Percentiles rank a stretch among this genome's conserved stretches.
Evolutionary conservation across 2,797 vertebrate species (phyloP).

Genomic region (Hydrophis major): DNA sequence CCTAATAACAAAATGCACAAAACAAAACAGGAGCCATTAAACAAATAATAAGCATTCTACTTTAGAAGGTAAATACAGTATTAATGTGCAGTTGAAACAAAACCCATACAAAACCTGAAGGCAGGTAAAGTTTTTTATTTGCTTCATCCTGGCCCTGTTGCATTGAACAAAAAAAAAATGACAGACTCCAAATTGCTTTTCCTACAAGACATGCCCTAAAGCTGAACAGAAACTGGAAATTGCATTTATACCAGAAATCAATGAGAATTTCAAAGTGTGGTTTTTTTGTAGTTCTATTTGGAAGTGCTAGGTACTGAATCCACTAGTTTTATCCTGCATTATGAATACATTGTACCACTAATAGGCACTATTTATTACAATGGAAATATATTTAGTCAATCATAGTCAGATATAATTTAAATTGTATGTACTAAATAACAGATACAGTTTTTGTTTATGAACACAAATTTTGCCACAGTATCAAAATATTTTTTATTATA

Average conservation of each 20-base stretch:
- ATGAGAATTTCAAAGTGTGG: neutral
- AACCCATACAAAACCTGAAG: neutral
- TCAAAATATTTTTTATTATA: neutral
- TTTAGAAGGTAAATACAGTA: neutral
- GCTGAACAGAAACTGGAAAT: neutral
- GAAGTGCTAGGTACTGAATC: neutral
- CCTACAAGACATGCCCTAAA: neutral
- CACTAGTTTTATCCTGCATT: neutral
- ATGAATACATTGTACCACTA: neutral
- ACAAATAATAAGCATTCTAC: neutral
- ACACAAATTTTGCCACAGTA: neutral
- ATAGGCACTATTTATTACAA: neutral
- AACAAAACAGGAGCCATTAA: neutral
- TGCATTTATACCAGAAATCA: neutral
- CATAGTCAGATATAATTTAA: neutral
- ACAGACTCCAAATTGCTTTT: neutral
- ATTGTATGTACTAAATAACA: neutral
- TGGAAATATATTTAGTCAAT: neutral
- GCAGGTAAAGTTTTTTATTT: neutral
- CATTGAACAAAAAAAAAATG: neutral
- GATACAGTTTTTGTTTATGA: neutral
- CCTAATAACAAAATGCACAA: neutral
- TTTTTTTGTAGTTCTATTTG: neutral
- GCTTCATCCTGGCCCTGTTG: neutral
- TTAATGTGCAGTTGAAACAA: neutral